Conservation (phyloP, 2,113 vertebrate genomes). For the Aphyosemion australe region DNA sequence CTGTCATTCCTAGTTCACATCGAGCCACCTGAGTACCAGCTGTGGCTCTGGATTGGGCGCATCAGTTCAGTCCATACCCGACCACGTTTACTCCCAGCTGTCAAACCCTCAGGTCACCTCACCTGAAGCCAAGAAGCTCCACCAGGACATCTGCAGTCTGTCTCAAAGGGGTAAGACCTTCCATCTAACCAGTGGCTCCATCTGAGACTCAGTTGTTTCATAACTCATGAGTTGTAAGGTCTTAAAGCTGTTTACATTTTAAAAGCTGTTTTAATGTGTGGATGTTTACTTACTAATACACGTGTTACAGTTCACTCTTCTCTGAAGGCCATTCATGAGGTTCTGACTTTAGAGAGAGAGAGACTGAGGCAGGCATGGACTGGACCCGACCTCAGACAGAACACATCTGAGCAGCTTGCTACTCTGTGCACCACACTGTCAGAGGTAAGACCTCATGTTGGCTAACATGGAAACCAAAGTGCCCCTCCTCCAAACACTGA, state of each 20-base stretch:
- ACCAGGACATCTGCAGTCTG: conserved; percentile 85
- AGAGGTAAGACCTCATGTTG: conserved; percentile 63
- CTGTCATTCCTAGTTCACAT: conserved; percentile 51
- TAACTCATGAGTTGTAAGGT: no score
- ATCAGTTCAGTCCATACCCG: conserved; percentile 89
- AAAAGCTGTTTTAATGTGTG: background rate
- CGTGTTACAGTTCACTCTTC: conserved; percentile 71
- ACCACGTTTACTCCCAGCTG: conserved; percentile 85
- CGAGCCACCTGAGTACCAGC: conserved; percentile 63
- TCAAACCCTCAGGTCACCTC: conserved; percentile 81
- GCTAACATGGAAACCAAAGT: no score
- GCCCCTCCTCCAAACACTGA: no score
- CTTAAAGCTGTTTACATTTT: background rate
- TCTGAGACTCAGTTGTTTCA: background rate
- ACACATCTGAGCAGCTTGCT: conserved; percentile 74
- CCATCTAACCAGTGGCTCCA: no score
- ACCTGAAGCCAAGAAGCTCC: conserved; percentile 87
- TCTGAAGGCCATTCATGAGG: conserved; percentile 75
- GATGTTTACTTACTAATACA: background rate
- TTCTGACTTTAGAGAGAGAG: conserved; percentile 75
- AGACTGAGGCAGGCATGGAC: conserved; percentile 77
- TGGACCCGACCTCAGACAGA: conserved; percentile 67
- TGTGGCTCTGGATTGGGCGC: conserved; percentile 36
- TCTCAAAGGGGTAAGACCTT: conserved; percentile 83
- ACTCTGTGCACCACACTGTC: conserved; percentile 76